phyloP scores from a whole-genome alignment of 2,113 vertebrate species.

The Ondatra zibethicus region DNA sequence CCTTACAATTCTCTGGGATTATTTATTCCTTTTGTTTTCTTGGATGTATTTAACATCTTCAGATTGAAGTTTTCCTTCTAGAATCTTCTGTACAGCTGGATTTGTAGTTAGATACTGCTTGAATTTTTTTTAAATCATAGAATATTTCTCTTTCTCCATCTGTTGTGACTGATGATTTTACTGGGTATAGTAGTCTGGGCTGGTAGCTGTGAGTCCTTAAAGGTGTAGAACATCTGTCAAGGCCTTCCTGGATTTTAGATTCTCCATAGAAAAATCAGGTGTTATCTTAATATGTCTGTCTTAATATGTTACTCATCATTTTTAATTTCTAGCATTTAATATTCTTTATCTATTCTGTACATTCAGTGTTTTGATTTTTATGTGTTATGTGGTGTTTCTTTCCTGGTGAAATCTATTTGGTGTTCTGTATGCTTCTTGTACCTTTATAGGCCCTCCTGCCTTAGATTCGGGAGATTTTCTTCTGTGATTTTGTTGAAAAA shows the following conservation, averaged over 20 bases:
- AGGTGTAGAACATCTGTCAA: not conserved
- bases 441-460: not conserved
- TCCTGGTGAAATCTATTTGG: not conserved
- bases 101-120: too few species aligned
- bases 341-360: not conserved
- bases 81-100: too few species aligned
- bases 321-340: not conserved
- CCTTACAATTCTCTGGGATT: too few species aligned
- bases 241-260: not conserved
- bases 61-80: too few species aligned
- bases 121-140: too few species aligned
- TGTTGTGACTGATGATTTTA: not conserved
- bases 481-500: not conserved
- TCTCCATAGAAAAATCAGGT: not conserved
- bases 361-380: not conserved
- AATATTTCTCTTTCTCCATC: not conserved
- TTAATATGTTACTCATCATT: not conserved
- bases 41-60: too few species aligned
- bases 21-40: too few species aligned
- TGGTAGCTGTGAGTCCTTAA: not conserved
- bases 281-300: not conserved
- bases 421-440: not conserved
- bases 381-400: not conserved
- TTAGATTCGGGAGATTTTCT: not conserved
- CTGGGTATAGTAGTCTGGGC: not conserved